Evolutionary conservation across 2,797 vertebrate species (phyloP), one percentile per base, ranked within the genome.

Genomic region (Tadarida brasiliensis): DNA sequence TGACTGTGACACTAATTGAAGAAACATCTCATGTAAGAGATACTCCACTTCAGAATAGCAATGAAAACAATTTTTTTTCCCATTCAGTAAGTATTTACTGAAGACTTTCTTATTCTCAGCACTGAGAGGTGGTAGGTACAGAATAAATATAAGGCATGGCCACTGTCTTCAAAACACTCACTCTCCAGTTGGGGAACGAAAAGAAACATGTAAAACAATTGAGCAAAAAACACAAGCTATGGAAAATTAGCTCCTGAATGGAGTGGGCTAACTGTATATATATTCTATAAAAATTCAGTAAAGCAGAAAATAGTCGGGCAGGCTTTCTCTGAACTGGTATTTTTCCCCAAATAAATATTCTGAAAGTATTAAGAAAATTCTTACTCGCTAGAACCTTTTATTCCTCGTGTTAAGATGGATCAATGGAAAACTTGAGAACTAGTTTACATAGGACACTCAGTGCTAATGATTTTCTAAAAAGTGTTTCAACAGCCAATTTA

Each of bases 281-380:
- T 49, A 24, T 61, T 83, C 65, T 59, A 11, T 86, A 92, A 73
- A 47, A 92, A 44, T 65, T 70, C 3, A 44, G 59, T 35, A 70
- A 93, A 95, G 14, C 28, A 89, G 44, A 82, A 65, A 76, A 14
- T 28, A 49, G 57, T 49, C 28, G 95, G 63, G 15, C 7, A 80
- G 24, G 3, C 20, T 96, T 70, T 70, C 70, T 89, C 39, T 77
- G 51, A 92, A 81, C 49, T 74, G 30, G 7, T 17, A 57, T 59
- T 96, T 91, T 73, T 76, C 15, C 73, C 67, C 28, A 90, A 94
- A 81, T 63, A 81, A 94, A 82, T 73, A 92, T 80, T 83, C 33
- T 59, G 26, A 76, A 61, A 82, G 26, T 81, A 51, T 35, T 65
- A 89, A 59, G 22, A 84, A 96, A 93, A 71, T 68, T 80, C 35